phyloP scores from a whole-genome alignment of 2,113 vertebrate species.

The Xiphorhynchus elegans region DNA sequence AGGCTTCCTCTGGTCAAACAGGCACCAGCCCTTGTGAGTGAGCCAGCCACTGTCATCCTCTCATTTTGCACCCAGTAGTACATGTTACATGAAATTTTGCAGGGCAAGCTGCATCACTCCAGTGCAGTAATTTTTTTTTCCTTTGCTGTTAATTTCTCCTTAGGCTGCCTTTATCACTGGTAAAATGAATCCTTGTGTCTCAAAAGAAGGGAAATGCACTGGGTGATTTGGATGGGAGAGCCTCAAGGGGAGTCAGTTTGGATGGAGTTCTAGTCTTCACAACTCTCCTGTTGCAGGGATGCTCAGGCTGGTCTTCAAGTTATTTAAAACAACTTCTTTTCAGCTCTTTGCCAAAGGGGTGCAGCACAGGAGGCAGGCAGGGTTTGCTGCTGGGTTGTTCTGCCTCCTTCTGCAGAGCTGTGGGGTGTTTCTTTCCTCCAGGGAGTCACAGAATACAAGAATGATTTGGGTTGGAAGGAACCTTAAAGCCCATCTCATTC shows the following conservation, averaged over 20 bases:
- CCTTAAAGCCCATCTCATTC: background rate
- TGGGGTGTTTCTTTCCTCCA: background rate
- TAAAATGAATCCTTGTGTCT: background rate
- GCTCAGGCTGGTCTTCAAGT: background rate
- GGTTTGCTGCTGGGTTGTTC: background rate
- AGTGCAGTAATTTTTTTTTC: background rate
- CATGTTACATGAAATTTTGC: background rate
- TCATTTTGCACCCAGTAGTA: background rate
- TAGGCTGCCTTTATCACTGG: background rate
- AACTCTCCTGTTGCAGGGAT: background rate
- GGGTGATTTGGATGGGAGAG: background rate
- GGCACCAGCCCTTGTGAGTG: background rate
- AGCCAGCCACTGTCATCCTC: background rate
- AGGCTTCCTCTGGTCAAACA: background rate
- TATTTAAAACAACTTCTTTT: background rate
- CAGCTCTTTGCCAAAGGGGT: background rate
- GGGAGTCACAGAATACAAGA: background rate
- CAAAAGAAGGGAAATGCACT: background rate
- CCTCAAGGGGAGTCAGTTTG: background rate
- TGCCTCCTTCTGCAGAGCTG: rapidly evolving
- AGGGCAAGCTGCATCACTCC: background rate
- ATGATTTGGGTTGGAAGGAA: background rate
- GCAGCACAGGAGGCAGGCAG: rapidly evolving
- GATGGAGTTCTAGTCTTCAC: background rate
- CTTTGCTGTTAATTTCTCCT: background rate